Evolutionary conservation across 2,888 invertebrate genomes (phyloP).

Genomic region (Hydriomena furcata): DNA sequence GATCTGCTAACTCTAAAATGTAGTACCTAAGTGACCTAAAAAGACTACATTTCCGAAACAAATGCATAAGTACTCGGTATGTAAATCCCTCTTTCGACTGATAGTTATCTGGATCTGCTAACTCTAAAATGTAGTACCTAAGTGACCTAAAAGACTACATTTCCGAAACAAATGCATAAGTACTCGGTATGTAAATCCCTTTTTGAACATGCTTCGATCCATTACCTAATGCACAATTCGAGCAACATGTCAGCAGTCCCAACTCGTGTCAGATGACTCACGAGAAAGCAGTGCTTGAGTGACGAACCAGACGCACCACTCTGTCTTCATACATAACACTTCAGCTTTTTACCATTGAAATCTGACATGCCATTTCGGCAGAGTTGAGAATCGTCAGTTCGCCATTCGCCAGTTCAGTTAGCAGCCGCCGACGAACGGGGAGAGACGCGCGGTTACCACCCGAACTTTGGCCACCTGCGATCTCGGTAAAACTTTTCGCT

Average conservation of each 20-base stretch:
- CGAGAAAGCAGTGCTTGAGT: slow-evolving; percentile 32
- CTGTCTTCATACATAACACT: slow-evolving; percentile 38
- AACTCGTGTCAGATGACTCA: slow-evolving; percentile 33
- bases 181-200: too few species aligned
- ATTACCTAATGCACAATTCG: slow-evolving; percentile 8
- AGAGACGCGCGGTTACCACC: slow-evolving; percentile 45
- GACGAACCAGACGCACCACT: slow-evolving; percentile 32
- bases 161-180: too few species aligned
- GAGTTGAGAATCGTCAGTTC: slow-evolving; percentile 26
- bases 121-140: too few species aligned
- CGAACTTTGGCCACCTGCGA: slow-evolving; percentile 36
- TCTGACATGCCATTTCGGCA: slow-evolving; percentile 39
- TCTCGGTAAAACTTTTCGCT: slow-evolving; percentile 69
- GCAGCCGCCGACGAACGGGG: slow-evolving; percentile 48
- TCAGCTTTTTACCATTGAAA: slow-evolving; percentile 39
- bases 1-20: too few species aligned
- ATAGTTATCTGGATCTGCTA: too few species aligned
- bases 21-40: too few species aligned
- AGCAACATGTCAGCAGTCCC: slow-evolving; percentile 31
- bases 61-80: too few species aligned
- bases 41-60: too few species aligned
- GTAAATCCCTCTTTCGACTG: too few species aligned
- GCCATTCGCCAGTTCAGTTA: slow-evolving; percentile 54
- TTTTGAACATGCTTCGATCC: background rate
- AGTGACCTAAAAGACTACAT: too few species aligned